Evolutionary conservation across 2,888 invertebrate species (phyloP).

Genomic region (Hirtodrosophila cameraria): DNA sequence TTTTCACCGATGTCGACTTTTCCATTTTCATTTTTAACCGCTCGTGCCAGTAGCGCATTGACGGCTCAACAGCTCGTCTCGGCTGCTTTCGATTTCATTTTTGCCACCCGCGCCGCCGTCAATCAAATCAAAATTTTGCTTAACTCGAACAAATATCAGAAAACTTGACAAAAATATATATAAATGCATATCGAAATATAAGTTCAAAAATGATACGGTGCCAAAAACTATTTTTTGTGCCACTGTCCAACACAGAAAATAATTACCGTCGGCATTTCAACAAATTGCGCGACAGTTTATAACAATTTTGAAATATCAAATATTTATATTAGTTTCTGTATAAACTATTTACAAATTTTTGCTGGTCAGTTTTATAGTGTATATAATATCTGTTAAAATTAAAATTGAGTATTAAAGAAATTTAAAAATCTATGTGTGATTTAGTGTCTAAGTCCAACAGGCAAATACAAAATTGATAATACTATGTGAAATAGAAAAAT

Average conservation of each 20-base stretch:
- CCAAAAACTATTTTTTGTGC: constrained; percentile 5
- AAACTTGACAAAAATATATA: constrained; percentile 1
- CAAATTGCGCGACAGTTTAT: constrained; percentile 23
- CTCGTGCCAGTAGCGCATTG: constrained; percentile 80
- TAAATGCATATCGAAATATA: constrained; percentile 11
- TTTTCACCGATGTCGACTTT: constrained; percentile 72
- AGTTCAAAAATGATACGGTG: constrained; percentile 2
- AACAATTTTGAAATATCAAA: constrained; percentile 6
- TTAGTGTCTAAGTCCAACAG: constrained; percentile 2
- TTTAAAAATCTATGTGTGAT: constrained; percentile 12
- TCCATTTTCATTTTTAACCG: constrained; percentile 81
- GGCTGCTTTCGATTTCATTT: constrained; percentile 68
- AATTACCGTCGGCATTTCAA: constrained; percentile 54
- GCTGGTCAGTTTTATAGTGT: constrained; percentile 29
- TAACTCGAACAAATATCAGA: constrained; percentile 1
- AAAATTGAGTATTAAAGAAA: neutral
- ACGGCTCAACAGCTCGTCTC: constrained; percentile 83
- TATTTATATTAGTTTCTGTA: constrained; percentile 15
- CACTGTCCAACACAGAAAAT: neutral
- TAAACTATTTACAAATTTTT: constrained; percentile 33
- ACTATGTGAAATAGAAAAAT: neutral
- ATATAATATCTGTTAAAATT: constrained; percentile 11
- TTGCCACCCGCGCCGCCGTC: constrained; percentile 32
- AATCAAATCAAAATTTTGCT: constrained; percentile 11
- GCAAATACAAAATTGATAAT: no score